Evolutionary conservation across 2,113 vertebrate species (phyloP).

Genomic region (Sander vitreus): DNA sequence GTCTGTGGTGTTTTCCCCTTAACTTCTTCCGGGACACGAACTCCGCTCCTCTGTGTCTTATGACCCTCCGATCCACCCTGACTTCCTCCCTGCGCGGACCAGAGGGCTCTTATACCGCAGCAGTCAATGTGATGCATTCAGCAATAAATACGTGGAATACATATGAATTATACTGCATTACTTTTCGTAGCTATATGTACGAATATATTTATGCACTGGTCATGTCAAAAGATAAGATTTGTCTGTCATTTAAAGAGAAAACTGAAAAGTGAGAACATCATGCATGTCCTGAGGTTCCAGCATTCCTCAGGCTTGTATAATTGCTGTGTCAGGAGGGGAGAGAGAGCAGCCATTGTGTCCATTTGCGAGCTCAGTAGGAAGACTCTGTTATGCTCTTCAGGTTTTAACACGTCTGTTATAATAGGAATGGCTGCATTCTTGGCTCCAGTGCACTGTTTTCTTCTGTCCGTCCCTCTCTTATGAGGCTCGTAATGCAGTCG

Average conservation of each 20-base stretch:
- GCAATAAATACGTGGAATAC: too few species aligned
- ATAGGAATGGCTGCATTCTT: slow-evolving; percentile 59
- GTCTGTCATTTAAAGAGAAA: not conserved
- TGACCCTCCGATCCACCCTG: too few species aligned
- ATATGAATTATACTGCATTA: too few species aligned
- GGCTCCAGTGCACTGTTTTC: slow-evolving; percentile 38
- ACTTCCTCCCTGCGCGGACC: too few species aligned
- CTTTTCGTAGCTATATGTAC: too few species aligned
- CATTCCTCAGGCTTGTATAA: slow-evolving; percentile 64
- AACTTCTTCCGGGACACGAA: too few species aligned
- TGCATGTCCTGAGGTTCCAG: slow-evolving; percentile 17
- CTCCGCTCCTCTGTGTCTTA: too few species aligned
- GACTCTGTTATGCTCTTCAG: slow-evolving; percentile 63
- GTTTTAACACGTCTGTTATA: slow-evolving; percentile 79
- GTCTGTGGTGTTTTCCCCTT: too few species aligned
- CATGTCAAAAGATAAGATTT: not conserved
- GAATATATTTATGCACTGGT: not conserved
- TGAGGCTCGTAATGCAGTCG: slow-evolving; percentile 18
- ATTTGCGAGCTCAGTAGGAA: slow-evolving; percentile 56
- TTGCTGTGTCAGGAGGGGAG: slow-evolving; percentile 52
- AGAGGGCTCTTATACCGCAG: too few species aligned
- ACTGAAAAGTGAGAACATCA: slow-evolving; percentile 9
- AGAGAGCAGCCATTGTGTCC: slow-evolving; percentile 50
- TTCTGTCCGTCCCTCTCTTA: slow-evolving; percentile 32
- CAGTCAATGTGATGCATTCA: too few species aligned